Percentiles rank a stretch among this genome's conserved stretches.
phyloP scores from a whole-genome alignment of 2,888 invertebrate genomes.

The Papilio protenor region DNA sequence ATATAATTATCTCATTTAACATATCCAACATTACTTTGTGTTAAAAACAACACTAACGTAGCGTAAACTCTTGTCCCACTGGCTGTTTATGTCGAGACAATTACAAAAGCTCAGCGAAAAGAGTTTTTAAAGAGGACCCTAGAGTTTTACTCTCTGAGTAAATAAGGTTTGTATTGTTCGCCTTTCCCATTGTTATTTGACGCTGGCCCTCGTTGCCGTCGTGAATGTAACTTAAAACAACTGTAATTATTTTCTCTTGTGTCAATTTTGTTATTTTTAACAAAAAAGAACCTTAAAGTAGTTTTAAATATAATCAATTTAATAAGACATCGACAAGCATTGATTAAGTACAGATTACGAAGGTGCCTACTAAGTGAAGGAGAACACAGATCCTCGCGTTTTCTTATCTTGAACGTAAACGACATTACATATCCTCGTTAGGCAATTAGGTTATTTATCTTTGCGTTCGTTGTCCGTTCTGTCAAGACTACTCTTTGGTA shows the following conservation, averaged over 20 bases:
- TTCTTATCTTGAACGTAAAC: background rate
- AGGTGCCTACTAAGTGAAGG: background rate
- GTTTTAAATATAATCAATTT: background rate
- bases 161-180: slow-evolving; percentile 42
- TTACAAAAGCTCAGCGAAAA: slow-evolving; percentile 39
- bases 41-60: background rate
- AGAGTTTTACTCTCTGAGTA: slow-evolving; percentile 40
- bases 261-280: slow-evolving; percentile 9
- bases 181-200: slow-evolving; percentile 38
- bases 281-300: background rate
- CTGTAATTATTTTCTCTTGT: slow-evolving; percentile 35
- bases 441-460: slow-evolving; percentile 1
- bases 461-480: background rate
- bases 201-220: slow-evolving; percentile 33
- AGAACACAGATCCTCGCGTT: background rate
- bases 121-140: slow-evolving; percentile 39
- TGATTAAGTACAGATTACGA: background rate
- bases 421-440: slow-evolving; percentile 1
- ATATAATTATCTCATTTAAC: background rate
- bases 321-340: background rate
- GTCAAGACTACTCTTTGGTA: background rate
- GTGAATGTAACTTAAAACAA: slow-evolving; percentile 40
- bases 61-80: slow-evolving; percentile 16
- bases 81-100: slow-evolving; percentile 40
- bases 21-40: background rate